These are phyloP conservation scores for Crocallis elinguaria DNA, from an alignment of 2,888 invertebrate species.

Conservation along the genomic window DNA sequence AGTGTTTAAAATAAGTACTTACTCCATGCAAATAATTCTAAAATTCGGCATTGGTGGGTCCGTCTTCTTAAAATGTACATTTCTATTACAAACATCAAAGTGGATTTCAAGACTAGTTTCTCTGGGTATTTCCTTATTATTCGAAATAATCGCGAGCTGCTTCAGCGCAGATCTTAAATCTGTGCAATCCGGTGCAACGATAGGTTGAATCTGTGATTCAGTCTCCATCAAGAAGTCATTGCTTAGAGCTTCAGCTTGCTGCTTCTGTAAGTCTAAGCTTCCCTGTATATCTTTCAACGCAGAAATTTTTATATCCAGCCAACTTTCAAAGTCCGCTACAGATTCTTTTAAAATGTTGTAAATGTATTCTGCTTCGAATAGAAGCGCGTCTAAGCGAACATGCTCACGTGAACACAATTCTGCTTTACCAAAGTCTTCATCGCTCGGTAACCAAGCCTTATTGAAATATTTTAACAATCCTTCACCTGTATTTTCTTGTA, in stretches of 20 bases:
- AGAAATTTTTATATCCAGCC: slow-evolving; percentile 67
- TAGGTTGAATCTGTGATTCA: slow-evolving; percentile 46
- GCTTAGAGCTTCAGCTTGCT: slow-evolving; percentile 9
- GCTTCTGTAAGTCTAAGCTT: slow-evolving; percentile 10
- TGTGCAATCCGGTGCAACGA: slow-evolving; percentile 59
- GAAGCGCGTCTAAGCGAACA: slow-evolving; percentile 41
- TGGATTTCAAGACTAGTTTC: slow-evolving; percentile 55
- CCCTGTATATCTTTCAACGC: slow-evolving; percentile 60
- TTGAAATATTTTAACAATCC: slow-evolving; percentile 45
- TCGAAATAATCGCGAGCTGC: slow-evolving; percentile 65
- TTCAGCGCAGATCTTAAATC: slow-evolving; percentile 59
- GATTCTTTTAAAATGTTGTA: slow-evolving; percentile 60
- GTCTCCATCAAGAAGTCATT: slow-evolving; percentile 27
- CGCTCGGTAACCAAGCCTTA: slow-evolving; percentile 61
- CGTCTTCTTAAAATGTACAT: slow-evolving; percentile 71
- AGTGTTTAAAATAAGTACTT: slow-evolving; percentile 48
- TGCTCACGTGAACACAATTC: slow-evolving; percentile 50
- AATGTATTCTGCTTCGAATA: slow-evolving; percentile 55
- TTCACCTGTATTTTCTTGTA: slow-evolving; percentile 11
- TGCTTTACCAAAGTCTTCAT: slow-evolving; percentile 67
- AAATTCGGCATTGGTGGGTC: slow-evolving; percentile 71
- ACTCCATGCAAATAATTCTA: slow-evolving; percentile 71
- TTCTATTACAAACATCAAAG: slow-evolving; percentile 76
- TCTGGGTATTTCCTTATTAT: slow-evolving; percentile 40
- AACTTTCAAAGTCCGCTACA: slow-evolving; percentile 51